A percentile compares a stretch with the other conserved stretches of the same genome.
Conservation (phyloP, 2,797 vertebrate genomes). For the Neomorphus geoffroyi region DNA sequence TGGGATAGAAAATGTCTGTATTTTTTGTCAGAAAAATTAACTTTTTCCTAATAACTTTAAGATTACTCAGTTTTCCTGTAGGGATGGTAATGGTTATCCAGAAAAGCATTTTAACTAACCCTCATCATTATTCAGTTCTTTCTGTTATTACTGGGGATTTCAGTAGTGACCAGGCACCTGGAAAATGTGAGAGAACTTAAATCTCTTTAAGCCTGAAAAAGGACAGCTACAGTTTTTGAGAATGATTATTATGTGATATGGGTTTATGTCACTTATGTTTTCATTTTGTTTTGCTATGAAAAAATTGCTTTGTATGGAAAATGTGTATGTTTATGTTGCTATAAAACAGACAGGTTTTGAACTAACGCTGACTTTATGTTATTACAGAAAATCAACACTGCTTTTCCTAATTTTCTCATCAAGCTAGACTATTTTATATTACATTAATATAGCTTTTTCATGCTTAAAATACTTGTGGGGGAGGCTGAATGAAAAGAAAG, state of each 20-base stretch:
- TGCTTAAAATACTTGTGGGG: slow-evolving; percentile 43
- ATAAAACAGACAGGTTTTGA: background rate
- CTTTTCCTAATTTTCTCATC: slow-evolving; percentile 11
- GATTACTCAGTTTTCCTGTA: background rate
- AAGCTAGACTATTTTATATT: slow-evolving; percentile 23
- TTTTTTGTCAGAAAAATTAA: background rate
- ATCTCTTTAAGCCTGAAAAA: background rate
- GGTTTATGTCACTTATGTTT: background rate
- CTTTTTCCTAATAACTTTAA: background rate
- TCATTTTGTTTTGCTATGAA: background rate
- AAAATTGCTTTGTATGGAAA: background rate
- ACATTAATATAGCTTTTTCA: slow-evolving; percentile 46
- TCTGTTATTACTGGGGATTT: background rate
- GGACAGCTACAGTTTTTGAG: background rate
- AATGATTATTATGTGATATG: background rate
- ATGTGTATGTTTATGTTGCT: background rate
- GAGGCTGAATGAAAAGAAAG: slow-evolving; percentile 41
- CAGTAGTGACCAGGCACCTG: background rate
- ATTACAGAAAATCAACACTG: background rate
- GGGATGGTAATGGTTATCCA: background rate
- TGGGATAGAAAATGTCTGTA: background rate
- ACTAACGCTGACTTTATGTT: background rate
- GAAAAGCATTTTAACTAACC: background rate
- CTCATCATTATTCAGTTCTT: background rate
- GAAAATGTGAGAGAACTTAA: background rate